A percentile compares a stretch with the other conserved stretches of the same genome.
phyloP scores from a whole-genome alignment of 2,113 vertebrate genomes.

The Coptodon bakossiorum region DNA sequence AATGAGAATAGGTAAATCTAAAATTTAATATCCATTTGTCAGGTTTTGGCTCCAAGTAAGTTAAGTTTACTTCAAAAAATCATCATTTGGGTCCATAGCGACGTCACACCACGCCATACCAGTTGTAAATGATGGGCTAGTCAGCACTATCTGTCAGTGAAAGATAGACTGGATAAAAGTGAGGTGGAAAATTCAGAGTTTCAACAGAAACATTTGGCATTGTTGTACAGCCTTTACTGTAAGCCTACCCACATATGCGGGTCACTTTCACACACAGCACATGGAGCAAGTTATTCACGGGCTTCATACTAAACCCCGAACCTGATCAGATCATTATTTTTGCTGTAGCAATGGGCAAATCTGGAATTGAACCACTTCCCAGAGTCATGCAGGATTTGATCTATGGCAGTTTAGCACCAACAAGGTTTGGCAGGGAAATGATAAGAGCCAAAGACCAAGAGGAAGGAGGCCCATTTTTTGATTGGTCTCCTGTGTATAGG shows the following conservation, averaged over 20 bases:
- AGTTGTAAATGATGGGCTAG: not conserved
- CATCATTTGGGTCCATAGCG: not conserved
- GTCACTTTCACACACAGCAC: conserved; percentile 30
- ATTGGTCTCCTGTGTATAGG: conserved; percentile 50
- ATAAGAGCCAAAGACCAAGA: not conserved
- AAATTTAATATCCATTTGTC: not conserved
- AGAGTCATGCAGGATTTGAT: conserved; percentile 53
- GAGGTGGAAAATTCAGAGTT: conserved; percentile 21
- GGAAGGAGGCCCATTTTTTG: conserved; percentile 39
- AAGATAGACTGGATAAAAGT: not conserved
- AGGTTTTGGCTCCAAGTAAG: not conserved
- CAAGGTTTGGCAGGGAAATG: conserved; percentile 26
- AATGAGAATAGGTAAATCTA: not conserved
- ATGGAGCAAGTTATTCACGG: conserved; percentile 57
- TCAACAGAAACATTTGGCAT: conserved; percentile 28
- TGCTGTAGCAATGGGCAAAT: conserved; percentile 3
- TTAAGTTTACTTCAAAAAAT: not conserved
- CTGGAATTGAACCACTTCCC: conserved; percentile 50
- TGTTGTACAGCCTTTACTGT: not conserved
- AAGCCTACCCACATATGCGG: conserved; percentile 11
- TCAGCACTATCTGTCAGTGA: not conserved
- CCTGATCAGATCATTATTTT: conserved; percentile 45
- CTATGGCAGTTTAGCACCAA: conserved; percentile 18
- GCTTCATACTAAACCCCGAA: conserved; percentile 33
- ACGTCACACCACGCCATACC: not conserved